A percentile compares a stretch with the other conserved stretches of the same genome.
phyloP scores from a whole-genome alignment of 2,113 vertebrate genomes.

The Parus major region DNA sequence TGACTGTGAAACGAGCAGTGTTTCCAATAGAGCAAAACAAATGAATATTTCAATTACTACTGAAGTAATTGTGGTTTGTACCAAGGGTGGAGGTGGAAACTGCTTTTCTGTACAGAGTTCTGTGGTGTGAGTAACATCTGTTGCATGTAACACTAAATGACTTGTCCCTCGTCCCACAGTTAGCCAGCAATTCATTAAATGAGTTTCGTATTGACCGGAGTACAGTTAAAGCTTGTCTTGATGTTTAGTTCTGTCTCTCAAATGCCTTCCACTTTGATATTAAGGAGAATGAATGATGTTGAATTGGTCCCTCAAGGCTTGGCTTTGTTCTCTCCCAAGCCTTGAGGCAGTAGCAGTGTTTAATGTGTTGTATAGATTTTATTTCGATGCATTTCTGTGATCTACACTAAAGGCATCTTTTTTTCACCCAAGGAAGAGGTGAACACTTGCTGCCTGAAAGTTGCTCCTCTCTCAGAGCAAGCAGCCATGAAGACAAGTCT shows the following conservation, averaged over 20 bases:
- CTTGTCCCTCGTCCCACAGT: conserved; percentile 53
- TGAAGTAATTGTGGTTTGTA: conserved; percentile 33
- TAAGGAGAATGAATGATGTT: conserved; percentile 25
- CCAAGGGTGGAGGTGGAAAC: conserved; percentile 42
- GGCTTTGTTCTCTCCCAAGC: conserved; percentile 22
- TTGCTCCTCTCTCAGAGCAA: background rate
- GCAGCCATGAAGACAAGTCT: background rate
- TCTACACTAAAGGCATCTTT: conserved; percentile 5
- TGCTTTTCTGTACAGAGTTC: conserved; percentile 56
- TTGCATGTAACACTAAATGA: conserved; percentile 63
- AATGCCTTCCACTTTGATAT: conserved; percentile 51
- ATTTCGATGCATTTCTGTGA: conserved; percentile 57
- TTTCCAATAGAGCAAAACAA: background rate
- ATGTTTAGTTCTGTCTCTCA: conserved; percentile 65
- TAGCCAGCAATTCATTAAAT: conserved; percentile 48
- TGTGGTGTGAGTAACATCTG: conserved; percentile 54
- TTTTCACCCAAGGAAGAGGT: conserved; percentile 37
- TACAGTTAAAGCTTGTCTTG: conserved; percentile 81
- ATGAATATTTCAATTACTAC: background rate
- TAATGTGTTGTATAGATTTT: background rate
- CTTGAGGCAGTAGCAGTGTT: conserved; percentile 42
- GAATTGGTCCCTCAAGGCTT: conserved; percentile 35
- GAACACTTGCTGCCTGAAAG: conserved; percentile 30
- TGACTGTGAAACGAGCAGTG: conserved; percentile 3
- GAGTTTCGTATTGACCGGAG: conserved; percentile 61